phyloP scores from a whole-genome alignment of 2,888 invertebrate species.

The Alitta virens region DNA sequence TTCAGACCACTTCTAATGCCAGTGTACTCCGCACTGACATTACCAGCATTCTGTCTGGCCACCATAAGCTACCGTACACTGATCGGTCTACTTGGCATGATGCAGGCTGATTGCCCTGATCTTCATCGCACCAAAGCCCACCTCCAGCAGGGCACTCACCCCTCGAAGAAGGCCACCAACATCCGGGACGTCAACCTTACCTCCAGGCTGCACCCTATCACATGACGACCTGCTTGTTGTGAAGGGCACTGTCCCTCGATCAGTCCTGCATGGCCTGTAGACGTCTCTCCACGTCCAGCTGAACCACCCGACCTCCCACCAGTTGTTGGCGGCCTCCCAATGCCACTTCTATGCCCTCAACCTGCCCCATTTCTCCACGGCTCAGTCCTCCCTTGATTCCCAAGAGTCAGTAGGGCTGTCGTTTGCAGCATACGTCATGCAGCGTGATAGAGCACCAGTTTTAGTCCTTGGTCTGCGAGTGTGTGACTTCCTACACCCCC shows the following conservation, averaged over 20 bases:
- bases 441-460: no score
- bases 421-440: no score
- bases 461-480: no score
- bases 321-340: slow-evolving; percentile 27
- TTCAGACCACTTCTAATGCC: slow-evolving; percentile 12
- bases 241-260: slow-evolving; percentile 26
- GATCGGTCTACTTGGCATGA: slow-evolving; percentile 23
- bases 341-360: slow-evolving; percentile 30
- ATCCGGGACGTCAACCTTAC: slow-evolving; percentile 26
- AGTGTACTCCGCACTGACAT: slow-evolving; percentile 10
- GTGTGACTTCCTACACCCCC: no score
- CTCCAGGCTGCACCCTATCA: slow-evolving; percentile 21
- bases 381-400: no score
- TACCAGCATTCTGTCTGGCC: background rate
- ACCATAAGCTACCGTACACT: slow-evolving; percentile 22
- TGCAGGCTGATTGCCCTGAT: slow-evolving; percentile 33
- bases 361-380: no score
- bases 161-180: slow-evolving; percentile 31
- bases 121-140: slow-evolving; percentile 29
- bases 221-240: slow-evolving; percentile 25
- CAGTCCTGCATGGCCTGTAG: slow-evolving; percentile 27
- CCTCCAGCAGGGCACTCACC: slow-evolving; percentile 32
- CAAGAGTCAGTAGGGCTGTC: no score
- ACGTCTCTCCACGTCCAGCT: slow-evolving; percentile 31
- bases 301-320: slow-evolving; percentile 30